phyloP scores from a whole-genome alignment of 2,888 invertebrate genomes.

The Acanthosepion lycidas region DNA sequence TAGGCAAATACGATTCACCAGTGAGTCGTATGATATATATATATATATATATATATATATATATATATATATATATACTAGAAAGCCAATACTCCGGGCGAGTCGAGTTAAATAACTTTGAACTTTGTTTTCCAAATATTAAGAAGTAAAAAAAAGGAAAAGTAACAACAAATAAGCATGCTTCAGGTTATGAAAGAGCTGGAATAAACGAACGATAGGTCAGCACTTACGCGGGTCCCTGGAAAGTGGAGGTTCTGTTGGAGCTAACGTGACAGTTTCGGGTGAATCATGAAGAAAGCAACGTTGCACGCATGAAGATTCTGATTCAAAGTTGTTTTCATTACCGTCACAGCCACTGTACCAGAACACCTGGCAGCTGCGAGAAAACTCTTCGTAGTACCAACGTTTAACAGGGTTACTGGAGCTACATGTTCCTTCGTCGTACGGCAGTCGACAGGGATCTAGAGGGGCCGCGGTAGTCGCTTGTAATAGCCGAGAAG shows the following conservation, averaged over 20 bases:
- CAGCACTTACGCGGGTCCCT: constrained; percentile 38
- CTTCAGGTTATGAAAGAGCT: background rate
- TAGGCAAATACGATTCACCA: background rate
- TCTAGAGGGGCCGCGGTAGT: constrained; percentile 49
- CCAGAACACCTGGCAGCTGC: constrained; percentile 84
- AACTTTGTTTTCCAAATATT: background rate
- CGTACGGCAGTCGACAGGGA: constrained; percentile 80
- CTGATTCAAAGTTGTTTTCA: constrained; percentile 74
- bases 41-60: background rate
- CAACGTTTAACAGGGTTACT: constrained; percentile 78
- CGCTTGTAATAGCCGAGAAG: constrained; percentile 21
- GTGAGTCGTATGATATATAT: background rate
- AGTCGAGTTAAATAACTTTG: background rate
- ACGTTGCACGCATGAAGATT: constrained; percentile 58
- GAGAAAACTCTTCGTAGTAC: constrained; percentile 83
- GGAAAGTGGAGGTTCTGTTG: background rate
- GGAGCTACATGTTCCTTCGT: constrained; percentile 83
- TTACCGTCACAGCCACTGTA: constrained; percentile 93
- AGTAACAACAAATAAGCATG: background rate
- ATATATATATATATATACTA: background rate
- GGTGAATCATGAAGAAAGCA: constrained; percentile 52
- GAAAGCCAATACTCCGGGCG: background rate
- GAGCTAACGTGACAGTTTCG: background rate
- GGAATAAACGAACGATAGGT: background rate
- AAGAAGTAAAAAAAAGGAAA: background rate